A percentile compares a stretch with the other conserved stretches of the same genome.
These are phyloP conservation scores for Alitta virens DNA, from an alignment of 2,888 invertebrate species.

Conservation along the genomic window DNA sequence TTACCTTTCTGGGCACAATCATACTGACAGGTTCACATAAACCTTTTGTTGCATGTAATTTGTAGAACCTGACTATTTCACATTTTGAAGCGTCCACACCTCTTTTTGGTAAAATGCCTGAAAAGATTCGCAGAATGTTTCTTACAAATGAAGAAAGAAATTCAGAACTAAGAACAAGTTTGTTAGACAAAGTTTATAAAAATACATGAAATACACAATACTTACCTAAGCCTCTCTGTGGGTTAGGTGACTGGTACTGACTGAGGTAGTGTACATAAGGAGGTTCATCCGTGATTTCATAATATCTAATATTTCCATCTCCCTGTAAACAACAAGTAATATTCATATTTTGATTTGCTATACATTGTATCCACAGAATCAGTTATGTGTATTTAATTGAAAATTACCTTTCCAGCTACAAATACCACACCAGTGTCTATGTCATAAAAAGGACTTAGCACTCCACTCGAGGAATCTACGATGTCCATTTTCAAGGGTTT, in stretches of 20 bases:
- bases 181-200: too few relatives aligned
- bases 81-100: slow-evolving; percentile 92
- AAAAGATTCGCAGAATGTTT: neutral
- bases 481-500: slow-evolving; percentile 47
- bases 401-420: slow-evolving; percentile 79
- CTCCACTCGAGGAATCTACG: slow-evolving; percentile 76
- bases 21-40: slow-evolving; percentile 93
- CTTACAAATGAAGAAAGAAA: too few relatives aligned
- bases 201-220: too few relatives aligned
- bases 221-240: slow-evolving; percentile 76
- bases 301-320: slow-evolving; percentile 94
- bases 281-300: slow-evolving; percentile 87
- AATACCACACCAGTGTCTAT: slow-evolving; percentile 92
- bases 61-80: slow-evolving; percentile 93
- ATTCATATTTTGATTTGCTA: neutral
- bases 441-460: slow-evolving; percentile 95
- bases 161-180: too few relatives aligned
- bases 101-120: slow-evolving; percentile 90
- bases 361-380: too few relatives aligned
- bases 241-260: slow-evolving; percentile 96
- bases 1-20: slow-evolving; percentile 91
- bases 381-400: too few relatives aligned
- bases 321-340: slow-evolving; percentile 62
- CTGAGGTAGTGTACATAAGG: slow-evolving; percentile 96
- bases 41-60: slow-evolving; percentile 70